Percentiles rank a stretch among this genome's conserved stretches.
phyloP scores from a whole-genome alignment of 2,888 invertebrate genomes.

The Orthonevra nobilis region DNA sequence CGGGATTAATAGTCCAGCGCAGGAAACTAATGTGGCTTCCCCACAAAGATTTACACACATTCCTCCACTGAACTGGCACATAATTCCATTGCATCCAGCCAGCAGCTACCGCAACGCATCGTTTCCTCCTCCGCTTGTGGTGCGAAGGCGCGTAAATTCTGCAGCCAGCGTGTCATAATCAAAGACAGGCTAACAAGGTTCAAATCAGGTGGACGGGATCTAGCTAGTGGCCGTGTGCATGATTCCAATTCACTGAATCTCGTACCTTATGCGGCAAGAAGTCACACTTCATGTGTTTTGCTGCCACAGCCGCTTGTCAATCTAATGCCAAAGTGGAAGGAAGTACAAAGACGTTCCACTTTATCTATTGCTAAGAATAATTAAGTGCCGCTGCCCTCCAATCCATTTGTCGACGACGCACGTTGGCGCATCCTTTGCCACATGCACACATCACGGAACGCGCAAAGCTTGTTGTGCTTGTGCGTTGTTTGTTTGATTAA shows the following conservation, averaged over 20 bases:
- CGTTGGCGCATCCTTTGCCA: slow-evolving; percentile 64
- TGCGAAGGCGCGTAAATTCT: slow-evolving; percentile 34
- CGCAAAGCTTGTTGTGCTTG: too few relatives aligned
- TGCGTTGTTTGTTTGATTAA: slow-evolving; percentile 64
- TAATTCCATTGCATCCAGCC: slow-evolving; percentile 68
- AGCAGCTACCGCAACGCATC: slow-evolving; percentile 39
- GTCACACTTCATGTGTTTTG: slow-evolving; percentile 51
- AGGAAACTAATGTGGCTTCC: slow-evolving; percentile 58
- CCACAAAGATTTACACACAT: slow-evolving; percentile 56
- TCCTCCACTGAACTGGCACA: slow-evolving; percentile 47
- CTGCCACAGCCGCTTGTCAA: slow-evolving; percentile 52
- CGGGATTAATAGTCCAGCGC: slow-evolving; percentile 59
- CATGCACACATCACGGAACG: too few relatives aligned
- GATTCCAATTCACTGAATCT: slow-evolving; percentile 67
- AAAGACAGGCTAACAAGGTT: slow-evolving; percentile 34
- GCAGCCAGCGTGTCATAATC: neutral
- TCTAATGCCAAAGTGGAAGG: slow-evolving; percentile 61
- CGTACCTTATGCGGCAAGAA: slow-evolving; percentile 52
- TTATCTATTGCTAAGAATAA: slow-evolving; percentile 65
- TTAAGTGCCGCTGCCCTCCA: slow-evolving; percentile 62
- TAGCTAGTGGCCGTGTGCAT: slow-evolving; percentile 64
- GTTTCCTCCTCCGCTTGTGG: slow-evolving; percentile 21
- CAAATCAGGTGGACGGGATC: slow-evolving; percentile 67
- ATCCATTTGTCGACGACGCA: slow-evolving; percentile 58
- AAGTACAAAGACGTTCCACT: slow-evolving; percentile 37